Base-by-base conservation (phyloP, 1,140 invertebrate genomes). In the Asobara japonica region DNA sequence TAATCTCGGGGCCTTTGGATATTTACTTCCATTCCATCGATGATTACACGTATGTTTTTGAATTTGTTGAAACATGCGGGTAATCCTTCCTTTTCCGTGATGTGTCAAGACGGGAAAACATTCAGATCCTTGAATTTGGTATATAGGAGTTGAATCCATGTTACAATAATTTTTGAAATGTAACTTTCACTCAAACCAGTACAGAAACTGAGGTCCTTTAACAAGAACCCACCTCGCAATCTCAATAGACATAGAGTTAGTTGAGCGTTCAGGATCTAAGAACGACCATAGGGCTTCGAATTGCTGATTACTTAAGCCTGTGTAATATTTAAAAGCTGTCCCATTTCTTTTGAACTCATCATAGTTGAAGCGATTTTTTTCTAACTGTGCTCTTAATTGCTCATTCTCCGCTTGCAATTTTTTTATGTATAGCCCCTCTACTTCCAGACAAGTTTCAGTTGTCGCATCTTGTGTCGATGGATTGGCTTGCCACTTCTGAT, bases 371-470 rank as follows among this genome's bases (percentile, higher is more conserved):
- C 20, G 10, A n/a, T 31, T 18, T 30, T 16, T 20, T 38, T 16
- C n/a, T 67, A 41, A 67, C 22, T 67, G 30, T n/a, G 22, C 22
- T 22, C 13, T 38, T 8, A 67, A 36, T 45, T 33, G 13, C 13
- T 38, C n/a, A n/a, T 6, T 45, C 25, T 67, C 65, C 2, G 22
- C 18, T 25, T 64, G 61, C n/a, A 64, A 29, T 31, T 64, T 64
- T 64, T 64, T 64, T 30, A 64, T 30, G 25, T 38, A 45, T 7
- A 45, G 2, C 22, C 33, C 16, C 16, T 65, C 29, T 22, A 65
- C 30, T 33, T 65, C 62, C 29, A 31, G 16, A 65, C 62, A 67
- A 67, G 65, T 67, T 45, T 41, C 31, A 41, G 31, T 48, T 36
- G 62, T 29, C 29, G 11, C 25, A 65, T 25, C 62, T 65, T 30